Percentiles rank a stretch among this genome's conserved stretches.
Conservation (phyloP, 2,888 invertebrate genomes). For the Pristionchus japonicus region DNA sequence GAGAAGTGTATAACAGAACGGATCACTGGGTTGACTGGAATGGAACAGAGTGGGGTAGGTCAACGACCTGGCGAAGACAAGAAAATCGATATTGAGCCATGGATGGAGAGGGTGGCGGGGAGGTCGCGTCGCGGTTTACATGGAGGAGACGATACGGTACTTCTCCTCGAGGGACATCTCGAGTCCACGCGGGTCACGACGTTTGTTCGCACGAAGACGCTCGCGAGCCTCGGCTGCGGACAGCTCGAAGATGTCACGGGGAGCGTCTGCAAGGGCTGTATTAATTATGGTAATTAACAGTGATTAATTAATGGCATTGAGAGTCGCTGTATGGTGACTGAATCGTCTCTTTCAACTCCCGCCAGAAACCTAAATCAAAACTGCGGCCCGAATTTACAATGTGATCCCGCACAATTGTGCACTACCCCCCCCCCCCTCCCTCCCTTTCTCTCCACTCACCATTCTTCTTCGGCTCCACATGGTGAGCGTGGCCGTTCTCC, state of each 20-base stretch:
- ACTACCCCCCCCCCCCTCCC: no score
- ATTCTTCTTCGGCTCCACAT: conserved; percentile 40
- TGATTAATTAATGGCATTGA: no score
- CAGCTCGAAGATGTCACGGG: conserved; percentile 68
- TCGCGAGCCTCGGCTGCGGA: conserved; percentile 73
- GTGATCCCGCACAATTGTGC: no score
- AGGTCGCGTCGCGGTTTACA: conserved; percentile 52
- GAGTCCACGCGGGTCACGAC: conserved; percentile 57
- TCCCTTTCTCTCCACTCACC: conserved; percentile 17
- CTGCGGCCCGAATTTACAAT: no score
- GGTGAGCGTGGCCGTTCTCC: conserved; percentile 47
- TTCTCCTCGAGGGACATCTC: conserved; percentile 73
- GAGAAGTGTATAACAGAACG: conserved; percentile 18
- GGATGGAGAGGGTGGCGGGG: not conserved
- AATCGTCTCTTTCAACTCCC: no score
- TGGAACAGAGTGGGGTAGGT: conserved; percentile 17
- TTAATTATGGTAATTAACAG: no score
- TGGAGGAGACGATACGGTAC: conserved; percentile 69
- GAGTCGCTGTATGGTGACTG: no score
- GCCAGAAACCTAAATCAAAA: no score
- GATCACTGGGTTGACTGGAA: conserved; percentile 33
- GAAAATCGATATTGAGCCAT: conserved; percentile 34
- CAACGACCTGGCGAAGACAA: conserved; percentile 11
- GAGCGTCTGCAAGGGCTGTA: not conserved
- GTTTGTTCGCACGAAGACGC: conserved; percentile 62